These are phyloP conservation scores for Centrocercus urophasianus DNA, from an alignment of 2,113 vertebrate species.

Conservation along the genomic window DNA sequence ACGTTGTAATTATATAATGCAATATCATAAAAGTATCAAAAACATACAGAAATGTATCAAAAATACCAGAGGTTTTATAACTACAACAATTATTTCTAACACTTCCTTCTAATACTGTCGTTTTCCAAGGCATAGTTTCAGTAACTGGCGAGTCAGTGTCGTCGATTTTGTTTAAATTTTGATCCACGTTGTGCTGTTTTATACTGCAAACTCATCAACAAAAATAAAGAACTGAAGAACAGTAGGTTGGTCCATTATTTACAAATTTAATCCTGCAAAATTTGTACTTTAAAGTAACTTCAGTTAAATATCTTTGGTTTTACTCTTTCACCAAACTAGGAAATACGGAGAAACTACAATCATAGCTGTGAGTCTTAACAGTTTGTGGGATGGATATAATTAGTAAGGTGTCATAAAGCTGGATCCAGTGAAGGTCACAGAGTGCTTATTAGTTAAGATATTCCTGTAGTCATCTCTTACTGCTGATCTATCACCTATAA, in stretches of 20 bases:
- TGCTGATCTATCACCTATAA: neutral
- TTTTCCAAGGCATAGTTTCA: neutral
- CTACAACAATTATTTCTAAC: neutral
- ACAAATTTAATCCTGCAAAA: neutral
- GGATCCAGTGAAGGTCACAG: slow-evolving; percentile 18
- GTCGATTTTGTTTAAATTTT: neutral
- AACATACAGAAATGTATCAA: neutral
- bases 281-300: neutral
- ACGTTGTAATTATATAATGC: neutral
- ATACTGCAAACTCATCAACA: neutral
- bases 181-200: neutral
- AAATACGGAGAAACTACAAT: neutral
- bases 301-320: neutral
- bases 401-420: neutral
- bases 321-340: neutral
- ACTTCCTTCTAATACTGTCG: neutral
- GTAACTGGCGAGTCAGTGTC: neutral
- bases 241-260: neutral
- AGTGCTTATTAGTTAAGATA: neutral
- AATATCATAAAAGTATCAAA: neutral
- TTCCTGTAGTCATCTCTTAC: neutral
- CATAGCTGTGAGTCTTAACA: neutral
- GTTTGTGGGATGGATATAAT: slow-evolving; percentile 14
- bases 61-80: neutral
- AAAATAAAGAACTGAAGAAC: neutral